Evolutionary conservation across 2,797 vertebrate genomes (phyloP).

Genomic region (Neosilurus hyrtlii): DNA sequence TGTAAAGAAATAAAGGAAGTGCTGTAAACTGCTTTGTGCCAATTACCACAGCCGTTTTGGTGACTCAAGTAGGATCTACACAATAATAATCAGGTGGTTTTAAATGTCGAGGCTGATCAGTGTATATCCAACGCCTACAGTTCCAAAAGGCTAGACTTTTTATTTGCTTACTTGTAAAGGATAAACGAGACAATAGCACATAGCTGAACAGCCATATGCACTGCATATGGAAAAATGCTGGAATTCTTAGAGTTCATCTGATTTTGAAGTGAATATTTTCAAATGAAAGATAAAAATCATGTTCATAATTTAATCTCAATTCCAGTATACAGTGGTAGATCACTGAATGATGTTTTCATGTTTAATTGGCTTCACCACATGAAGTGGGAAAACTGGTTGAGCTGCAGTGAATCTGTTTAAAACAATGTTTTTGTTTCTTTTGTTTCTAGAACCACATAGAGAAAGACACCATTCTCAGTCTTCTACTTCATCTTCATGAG

Average conservation of each 20-base stretch:
- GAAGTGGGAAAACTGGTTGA: not conserved
- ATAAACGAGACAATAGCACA: not conserved
- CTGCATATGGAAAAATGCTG: too few relatives aligned
- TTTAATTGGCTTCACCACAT: not conserved
- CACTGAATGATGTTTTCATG: not conserved
- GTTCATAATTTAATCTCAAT: not conserved
- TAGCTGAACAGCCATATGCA: not conserved
- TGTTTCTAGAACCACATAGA: conserved; percentile 68
- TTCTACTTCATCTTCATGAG: conserved; percentile 89
- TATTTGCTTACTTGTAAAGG: not conserved
- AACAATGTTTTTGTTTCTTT: not conserved
- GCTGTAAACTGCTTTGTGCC: too few relatives aligned
- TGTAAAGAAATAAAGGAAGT: too few relatives aligned
- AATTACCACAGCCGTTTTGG: too few relatives aligned
- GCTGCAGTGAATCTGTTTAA: not conserved
- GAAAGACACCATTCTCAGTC: conserved; percentile 81
- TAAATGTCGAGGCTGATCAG: too few relatives aligned
- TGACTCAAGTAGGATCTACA: too few relatives aligned
- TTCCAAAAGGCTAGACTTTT: not conserved
- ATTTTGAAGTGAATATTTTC: not conserved
- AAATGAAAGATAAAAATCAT: not conserved
- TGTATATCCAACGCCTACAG: not conserved
- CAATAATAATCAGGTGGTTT: too few relatives aligned
- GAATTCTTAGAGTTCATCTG: too few relatives aligned
- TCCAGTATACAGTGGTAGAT: not conserved